Base-by-base conservation (phyloP, 2,888 invertebrate genomes). In the Gymnoscelis rufifasciata region DNA sequence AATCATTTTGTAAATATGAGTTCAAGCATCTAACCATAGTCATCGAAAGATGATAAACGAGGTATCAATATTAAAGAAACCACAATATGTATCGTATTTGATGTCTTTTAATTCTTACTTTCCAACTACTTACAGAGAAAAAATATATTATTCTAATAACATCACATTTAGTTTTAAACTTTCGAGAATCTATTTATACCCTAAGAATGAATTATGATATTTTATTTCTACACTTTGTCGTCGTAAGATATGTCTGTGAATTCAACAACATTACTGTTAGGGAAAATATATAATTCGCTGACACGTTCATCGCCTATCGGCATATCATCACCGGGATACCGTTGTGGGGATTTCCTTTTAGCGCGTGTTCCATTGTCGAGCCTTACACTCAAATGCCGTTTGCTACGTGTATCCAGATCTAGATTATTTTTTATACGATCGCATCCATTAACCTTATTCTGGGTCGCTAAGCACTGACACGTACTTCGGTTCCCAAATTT, bases 221-320 rank as follows among this genome's bases (percentile, higher is more conserved):
- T 37, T 27, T 47, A 27, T 63, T 68, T 74, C 76, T 74, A 87
- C 62, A 88, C 83, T 72, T 80, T 86, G 60, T 87, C 83, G 57
- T 87, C 86, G 56, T 78, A 78, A 40, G 78, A 63, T 60, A 80
- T 69, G 68, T 87, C 83, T 55, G 82, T 84, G 51, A 87, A 87
- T 60, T 88, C 87, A 27, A 88, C 86, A 31, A 84, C 77, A 51
- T 78, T 79, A 57, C 87, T 86, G 49, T 86, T 86, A 26, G 87
- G 88, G 56, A 88, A 88, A 54, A 88, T 86, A 45, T 88, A 88
- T 47, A 88, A 54, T 52, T 88, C 87, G 49, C 83, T 78, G 39
- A 87, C 79, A 61, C 83, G 70, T 52, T 86, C 87, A 38, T 87
- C 83, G 0, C 78, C 78, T 19, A 75, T 64, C 2, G 83, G 80